Evolutionary conservation across 2,888 invertebrate species (phyloP).

Genomic region (Gisinianus flammeolus): DNA sequence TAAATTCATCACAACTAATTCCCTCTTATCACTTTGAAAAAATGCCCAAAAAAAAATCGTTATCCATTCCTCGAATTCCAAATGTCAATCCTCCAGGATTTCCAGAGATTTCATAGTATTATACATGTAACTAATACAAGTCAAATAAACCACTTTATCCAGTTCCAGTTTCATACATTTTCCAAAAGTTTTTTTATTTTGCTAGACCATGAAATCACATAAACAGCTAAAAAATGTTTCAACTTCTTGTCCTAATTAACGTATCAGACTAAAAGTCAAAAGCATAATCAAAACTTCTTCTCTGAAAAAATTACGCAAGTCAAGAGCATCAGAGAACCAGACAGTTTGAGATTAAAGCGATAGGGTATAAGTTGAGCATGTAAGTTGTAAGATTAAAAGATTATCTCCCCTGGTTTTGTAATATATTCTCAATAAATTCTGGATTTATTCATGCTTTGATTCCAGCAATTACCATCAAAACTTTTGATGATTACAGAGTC

Average conservation of each 20-base stretch:
- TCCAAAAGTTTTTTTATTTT: background rate
- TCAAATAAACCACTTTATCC: background rate
- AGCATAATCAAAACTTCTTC: background rate
- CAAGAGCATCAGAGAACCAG: background rate
- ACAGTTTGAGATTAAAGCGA: background rate
- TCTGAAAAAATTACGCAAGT: background rate
- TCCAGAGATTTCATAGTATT: background rate
- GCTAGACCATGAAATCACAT: background rate
- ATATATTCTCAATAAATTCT: no score
- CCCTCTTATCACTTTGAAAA: background rate
- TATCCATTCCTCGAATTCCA: background rate
- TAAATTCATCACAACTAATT: background rate
- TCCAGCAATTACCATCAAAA: no score
- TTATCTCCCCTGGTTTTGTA: no score
- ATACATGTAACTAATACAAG: background rate
- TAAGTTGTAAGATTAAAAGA: no score
- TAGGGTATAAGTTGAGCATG: no score
- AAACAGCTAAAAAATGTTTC: background rate
- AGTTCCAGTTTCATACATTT: background rate
- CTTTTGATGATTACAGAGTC: no score
- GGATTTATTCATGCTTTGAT: no score
- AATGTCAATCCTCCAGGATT: background rate
- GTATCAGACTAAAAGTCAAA: background rate
- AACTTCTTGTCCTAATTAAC: constrained; percentile 14
- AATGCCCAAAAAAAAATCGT: background rate